A percentile compares a stretch with the other conserved stretches of the same genome.
phyloP scores from a whole-genome alignment of 2,797 vertebrate species.

The Caiman crocodilus region DNA sequence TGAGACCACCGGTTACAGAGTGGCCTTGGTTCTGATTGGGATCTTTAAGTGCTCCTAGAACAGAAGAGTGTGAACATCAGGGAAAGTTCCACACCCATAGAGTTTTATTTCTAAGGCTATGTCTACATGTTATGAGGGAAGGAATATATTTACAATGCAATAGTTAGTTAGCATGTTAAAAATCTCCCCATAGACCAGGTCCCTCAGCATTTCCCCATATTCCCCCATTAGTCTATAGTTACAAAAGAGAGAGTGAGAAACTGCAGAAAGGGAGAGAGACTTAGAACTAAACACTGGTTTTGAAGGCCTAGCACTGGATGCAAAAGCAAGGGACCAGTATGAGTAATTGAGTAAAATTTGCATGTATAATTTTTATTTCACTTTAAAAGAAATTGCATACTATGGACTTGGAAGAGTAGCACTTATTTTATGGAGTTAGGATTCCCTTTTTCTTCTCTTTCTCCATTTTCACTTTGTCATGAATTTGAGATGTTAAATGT shows the following conservation, averaged over 20 bases:
- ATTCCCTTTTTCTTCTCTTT: background rate
- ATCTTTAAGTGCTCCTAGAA: background rate
- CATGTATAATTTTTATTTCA: background rate
- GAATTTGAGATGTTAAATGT: background rate
- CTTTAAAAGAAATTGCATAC: background rate
- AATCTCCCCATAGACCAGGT: background rate
- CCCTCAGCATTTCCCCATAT: background rate
- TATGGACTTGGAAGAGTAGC: background rate
- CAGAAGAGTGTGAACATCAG: background rate
- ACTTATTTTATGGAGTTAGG: background rate
- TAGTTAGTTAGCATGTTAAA: no score
- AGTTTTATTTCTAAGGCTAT: background rate
- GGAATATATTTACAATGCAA: no score
- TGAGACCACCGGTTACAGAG: background rate
- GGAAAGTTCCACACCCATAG: background rate
- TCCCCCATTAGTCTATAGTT: background rate
- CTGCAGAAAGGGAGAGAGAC: background rate
- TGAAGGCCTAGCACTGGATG: background rate
- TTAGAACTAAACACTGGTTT: background rate
- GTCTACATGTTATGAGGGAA: background rate
- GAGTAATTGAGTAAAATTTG: background rate
- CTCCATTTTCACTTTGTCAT: background rate
- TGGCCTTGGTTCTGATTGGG: background rate
- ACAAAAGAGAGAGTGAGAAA: background rate
- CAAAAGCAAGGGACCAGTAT: background rate